Percentiles rank a stretch among this genome's conserved stretches.
These are phyloP conservation scores for Caenorhabditis japonica DNA, from an alignment of 2,888 invertebrate species.

Conservation along the genomic window DNA sequence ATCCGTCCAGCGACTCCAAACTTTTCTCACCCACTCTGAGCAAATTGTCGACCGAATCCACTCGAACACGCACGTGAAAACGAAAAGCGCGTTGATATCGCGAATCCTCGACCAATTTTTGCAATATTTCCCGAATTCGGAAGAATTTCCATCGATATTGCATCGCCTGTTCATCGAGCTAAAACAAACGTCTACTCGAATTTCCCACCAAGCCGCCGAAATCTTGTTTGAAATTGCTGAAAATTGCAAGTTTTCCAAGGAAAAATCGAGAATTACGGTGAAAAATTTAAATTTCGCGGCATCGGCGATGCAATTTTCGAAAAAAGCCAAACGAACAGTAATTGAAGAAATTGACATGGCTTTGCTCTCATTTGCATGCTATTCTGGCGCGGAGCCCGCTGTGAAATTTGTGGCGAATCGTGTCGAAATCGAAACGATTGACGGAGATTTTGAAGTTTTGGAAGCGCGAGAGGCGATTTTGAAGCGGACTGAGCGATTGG, in stretches of 20 bases:
- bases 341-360: background rate
- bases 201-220: background rate
- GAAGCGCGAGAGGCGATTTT: background rate
- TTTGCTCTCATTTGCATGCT: constrained; percentile 12
- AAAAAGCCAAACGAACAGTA: too few species aligned
- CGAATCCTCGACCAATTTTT: constrained; percentile 6
- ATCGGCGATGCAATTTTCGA: background rate
- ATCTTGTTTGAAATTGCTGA: constrained; percentile 1
- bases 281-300: constrained; percentile 7
- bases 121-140: background rate
- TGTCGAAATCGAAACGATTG: constrained; percentile 9
- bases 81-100: constrained; percentile 11
- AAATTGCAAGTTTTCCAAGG: constrained; percentile 4
- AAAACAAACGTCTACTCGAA: constrained; percentile 6
- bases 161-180: constrained; percentile 2
- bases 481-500: background rate
- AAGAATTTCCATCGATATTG: background rate
- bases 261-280: background rate
- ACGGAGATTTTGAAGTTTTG: background rate
- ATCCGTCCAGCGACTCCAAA: constrained; percentile 8
- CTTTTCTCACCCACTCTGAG: background rate
- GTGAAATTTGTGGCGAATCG: constrained; percentile 25
- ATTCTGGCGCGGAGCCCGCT: background rate
- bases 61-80: constrained; percentile 20
- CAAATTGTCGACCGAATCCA: constrained; percentile 24